Percentiles rank a stretch among this genome's conserved stretches.
These are phyloP conservation scores for Bemisia tabaci DNA, from an alignment of 1,140 invertebrate genomes.

Conservation along the genomic window DNA sequence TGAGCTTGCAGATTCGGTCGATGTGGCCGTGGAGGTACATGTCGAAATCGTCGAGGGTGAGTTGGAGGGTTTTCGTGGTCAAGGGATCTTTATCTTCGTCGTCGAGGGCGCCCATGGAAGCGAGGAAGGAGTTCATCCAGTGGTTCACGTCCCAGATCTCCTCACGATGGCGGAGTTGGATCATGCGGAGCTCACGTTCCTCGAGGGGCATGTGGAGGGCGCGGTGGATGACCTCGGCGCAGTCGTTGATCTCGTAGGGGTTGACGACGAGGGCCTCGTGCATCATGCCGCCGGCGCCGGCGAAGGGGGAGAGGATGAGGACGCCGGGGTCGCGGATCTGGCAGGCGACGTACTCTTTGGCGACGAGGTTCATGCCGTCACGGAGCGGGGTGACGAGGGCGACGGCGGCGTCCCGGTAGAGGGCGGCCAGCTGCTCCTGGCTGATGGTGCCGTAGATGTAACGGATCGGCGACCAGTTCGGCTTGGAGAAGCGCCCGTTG, in stretches of 20 bases:
- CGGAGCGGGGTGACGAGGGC: conserved; percentile 72
- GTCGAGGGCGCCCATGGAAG: conserved; percentile 61
- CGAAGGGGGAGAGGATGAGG: conserved; percentile 77
- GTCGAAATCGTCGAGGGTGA: conserved; percentile 76
- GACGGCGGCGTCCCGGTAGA: conserved; percentile 72
- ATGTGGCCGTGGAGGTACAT: conserved; percentile 63
- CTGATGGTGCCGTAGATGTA: conserved; percentile 81
- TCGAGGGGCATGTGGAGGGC: conserved; percentile 82
- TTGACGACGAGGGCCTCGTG: conserved; percentile 80
- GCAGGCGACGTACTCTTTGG: conserved; percentile 85
- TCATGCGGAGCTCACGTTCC: conserved; percentile 74
- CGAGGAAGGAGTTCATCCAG: conserved; percentile 78
- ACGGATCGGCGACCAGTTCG: conserved; percentile 80
- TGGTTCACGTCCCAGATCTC: conserved; percentile 70
- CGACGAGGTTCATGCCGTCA: conserved; percentile 85
- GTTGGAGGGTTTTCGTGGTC: conserved; percentile 66
- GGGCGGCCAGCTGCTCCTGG: conserved; percentile 69
- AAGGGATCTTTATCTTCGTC: conserved; percentile 57
- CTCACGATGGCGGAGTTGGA: conserved; percentile 63
- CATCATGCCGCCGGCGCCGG: conserved; percentile 82
- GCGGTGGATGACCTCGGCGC: conserved; percentile 72
- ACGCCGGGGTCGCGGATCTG: conserved; percentile 80
- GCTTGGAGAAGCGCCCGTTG: conserved; percentile 72
- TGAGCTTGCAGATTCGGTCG: conserved; percentile 48
- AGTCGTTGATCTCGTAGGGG: conserved; percentile 76